Conservation (phyloP, 2,797 vertebrate species). For the Microtus californicus region DNA sequence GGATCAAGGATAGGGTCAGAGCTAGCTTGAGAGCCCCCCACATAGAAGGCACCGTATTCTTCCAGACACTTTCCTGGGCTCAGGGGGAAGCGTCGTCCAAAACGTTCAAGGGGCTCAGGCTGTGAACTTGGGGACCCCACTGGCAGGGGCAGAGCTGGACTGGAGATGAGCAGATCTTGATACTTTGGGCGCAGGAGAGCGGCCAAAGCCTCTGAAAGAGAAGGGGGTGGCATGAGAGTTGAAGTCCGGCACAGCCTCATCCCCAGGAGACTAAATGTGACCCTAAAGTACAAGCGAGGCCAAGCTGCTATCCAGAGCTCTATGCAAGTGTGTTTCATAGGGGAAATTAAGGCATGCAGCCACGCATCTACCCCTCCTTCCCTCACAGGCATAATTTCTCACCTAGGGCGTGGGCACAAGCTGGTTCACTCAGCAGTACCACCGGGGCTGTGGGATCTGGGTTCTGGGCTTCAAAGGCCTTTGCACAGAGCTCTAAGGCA, state of each 20-base stretch:
- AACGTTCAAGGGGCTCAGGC: constrained; percentile 78
- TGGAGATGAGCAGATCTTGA: constrained; percentile 85
- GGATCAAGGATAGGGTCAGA: constrained; percentile 52
- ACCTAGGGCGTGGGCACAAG: constrained; percentile 89
- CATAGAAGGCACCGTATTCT: constrained; percentile 87
- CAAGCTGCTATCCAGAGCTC: not conserved
- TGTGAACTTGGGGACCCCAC: not conserved
- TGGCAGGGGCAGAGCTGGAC: constrained; percentile 72
- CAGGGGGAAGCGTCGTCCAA: constrained; percentile 86
- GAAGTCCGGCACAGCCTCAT: not conserved
- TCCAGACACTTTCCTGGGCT: constrained; percentile 80
- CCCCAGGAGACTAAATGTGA: not conserved
- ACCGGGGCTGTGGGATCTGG: constrained; percentile 88
- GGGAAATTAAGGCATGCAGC: not conserved
- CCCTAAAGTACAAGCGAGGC: not conserved
- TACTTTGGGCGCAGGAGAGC: constrained; percentile 79
- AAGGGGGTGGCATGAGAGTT: not conserved
- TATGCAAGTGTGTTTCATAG: not conserved
- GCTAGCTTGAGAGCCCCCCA: constrained; percentile 85
- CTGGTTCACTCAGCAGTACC: constrained; percentile 93
- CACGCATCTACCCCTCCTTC: not conserved
- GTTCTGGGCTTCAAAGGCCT: constrained; percentile 83
- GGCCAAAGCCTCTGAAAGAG: constrained; percentile 85
- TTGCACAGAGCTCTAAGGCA: constrained; percentile 88
- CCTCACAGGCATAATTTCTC: constrained; percentile 73